Base-by-base conservation (phyloP, 2,888 invertebrate genomes). In the Chloroclystis v-ata region DNA sequence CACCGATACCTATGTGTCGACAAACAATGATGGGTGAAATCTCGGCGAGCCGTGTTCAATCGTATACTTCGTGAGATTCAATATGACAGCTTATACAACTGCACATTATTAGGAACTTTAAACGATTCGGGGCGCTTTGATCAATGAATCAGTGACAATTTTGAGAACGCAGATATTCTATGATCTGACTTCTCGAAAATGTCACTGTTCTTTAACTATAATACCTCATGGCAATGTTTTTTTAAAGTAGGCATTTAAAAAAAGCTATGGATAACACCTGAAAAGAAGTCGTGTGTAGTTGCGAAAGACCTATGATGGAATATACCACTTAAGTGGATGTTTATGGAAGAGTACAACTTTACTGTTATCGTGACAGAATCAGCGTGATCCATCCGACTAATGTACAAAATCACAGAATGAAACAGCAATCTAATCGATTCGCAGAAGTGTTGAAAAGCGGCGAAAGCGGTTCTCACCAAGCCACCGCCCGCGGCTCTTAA, bases 371-470 rank as follows among this genome's bases (percentile, higher is more conserved):
- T 43, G 49, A 50, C 47, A 49, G 39, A 45, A 51, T 50, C 44
- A 46, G 44, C 40, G 46, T 51, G 57, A 63, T 59, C 52, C 60
- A 51, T 60, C 60, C 60, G 56, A 57, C 54, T 69, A 68, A 67
- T 68, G 68, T 66, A 63, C 59, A 60, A 76, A 72, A 72, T 66
- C 69, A 65, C 65, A 69, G 67, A 78, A 77, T 75, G 74, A 72
- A 75, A 75, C 70, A 65, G 69, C 69, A 67, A 61, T 65, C 66
- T 82, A 82, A 85, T 83, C 83, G 83, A 79, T 86, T 82, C 82
- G 69, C 67, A 72, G 83, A 85, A 84, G 86, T 86, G 83, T 82
- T 82, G 81, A 84, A 78, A 81, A 80, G 78, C 69, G 81, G 82
- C 78, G 84, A 86, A 84, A 84, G 83, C 78, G 63, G 81, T 82